These are phyloP conservation scores for Orthosia cruda DNA, from an alignment of 2,888 invertebrate genomes.

Conservation along the genomic window DNA sequence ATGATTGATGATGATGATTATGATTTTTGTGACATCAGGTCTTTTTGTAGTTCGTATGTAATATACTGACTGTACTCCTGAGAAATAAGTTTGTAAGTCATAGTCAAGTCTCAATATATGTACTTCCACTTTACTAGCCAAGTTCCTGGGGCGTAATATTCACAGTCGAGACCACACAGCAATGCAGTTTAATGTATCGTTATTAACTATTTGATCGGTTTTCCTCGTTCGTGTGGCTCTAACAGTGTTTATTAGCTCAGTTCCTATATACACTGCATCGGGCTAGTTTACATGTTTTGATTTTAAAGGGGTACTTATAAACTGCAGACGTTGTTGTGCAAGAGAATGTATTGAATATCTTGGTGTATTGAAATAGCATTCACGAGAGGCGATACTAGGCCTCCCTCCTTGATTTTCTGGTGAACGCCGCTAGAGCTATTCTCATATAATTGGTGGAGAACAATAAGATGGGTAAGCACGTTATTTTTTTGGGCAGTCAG, in stretches of 20 bases:
- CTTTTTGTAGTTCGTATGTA: no score
- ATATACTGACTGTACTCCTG: neutral
- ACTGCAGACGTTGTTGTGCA: slow-evolving; percentile 16
- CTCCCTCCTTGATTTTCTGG: no score
- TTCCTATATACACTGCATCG: slow-evolving; percentile 37
- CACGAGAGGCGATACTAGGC: no score
- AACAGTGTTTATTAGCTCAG: slow-evolving; percentile 50
- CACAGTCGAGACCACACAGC: slow-evolving; percentile 41
- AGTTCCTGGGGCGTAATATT: slow-evolving; percentile 17
- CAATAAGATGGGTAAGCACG: no score
- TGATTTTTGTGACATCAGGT: no score
- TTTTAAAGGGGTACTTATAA: slow-evolving; percentile 41
- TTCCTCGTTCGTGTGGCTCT: slow-evolving; percentile 52
- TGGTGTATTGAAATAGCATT: neutral
- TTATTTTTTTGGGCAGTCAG: no score
- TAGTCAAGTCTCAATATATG: neutral
- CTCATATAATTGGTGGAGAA: no score
- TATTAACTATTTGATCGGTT: slow-evolving; percentile 59
- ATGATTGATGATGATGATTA: no score
- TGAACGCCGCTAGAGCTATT: no score
- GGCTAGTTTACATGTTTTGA: slow-evolving; percentile 49
- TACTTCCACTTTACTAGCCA: slow-evolving; percentile 13
- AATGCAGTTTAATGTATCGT: slow-evolving; percentile 48
- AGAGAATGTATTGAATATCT: neutral
- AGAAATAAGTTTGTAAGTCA: neutral